These are phyloP conservation scores for Cricetomys ansorgei DNA, from an alignment of 2,113 vertebrate genomes.

Conservation along the genomic window DNA sequence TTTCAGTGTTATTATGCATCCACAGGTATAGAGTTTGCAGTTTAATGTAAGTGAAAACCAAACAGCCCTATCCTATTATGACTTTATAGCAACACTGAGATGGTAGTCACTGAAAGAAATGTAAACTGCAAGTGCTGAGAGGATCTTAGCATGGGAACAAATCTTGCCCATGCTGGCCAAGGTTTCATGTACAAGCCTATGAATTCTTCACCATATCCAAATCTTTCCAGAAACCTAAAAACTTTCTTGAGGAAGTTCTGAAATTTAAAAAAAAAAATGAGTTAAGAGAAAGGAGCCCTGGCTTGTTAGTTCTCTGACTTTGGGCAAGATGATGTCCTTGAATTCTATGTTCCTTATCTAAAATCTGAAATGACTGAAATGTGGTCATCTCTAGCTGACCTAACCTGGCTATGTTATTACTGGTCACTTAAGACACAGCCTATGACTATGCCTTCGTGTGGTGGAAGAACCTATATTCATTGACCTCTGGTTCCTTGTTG, in stretches of 20 bases:
- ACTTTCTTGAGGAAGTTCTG: not conserved
- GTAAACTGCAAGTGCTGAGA: not conserved
- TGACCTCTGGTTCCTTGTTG: not conserved
- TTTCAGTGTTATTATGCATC: not conserved
- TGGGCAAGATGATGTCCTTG: slow-evolving; percentile 27
- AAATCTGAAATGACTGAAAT: not conserved
- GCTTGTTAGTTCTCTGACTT: slow-evolving; percentile 28
- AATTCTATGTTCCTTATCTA: not conserved
- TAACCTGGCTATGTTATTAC: not conserved
- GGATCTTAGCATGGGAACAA: not conserved
- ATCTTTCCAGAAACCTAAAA: not conserved
- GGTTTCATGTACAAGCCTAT: not conserved
- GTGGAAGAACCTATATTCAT: not conserved
- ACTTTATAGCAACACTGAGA: not conserved
- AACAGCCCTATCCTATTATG: not conserved
- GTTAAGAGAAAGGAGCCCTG: not conserved
- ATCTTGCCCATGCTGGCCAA: not conserved
- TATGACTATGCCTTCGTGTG: not conserved
- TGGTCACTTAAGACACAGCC: not conserved
- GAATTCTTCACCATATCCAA: not conserved
- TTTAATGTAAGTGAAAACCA: not conserved
- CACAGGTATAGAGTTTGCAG: not conserved
- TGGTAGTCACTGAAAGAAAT: not conserved
- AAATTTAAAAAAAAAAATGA: not conserved
- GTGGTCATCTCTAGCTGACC: not conserved